Evolutionary conservation across 2,888 invertebrate genomes (phyloP), one percentile per base, ranked within the genome.

Genomic region (Halictus quadricinctus): DNA sequence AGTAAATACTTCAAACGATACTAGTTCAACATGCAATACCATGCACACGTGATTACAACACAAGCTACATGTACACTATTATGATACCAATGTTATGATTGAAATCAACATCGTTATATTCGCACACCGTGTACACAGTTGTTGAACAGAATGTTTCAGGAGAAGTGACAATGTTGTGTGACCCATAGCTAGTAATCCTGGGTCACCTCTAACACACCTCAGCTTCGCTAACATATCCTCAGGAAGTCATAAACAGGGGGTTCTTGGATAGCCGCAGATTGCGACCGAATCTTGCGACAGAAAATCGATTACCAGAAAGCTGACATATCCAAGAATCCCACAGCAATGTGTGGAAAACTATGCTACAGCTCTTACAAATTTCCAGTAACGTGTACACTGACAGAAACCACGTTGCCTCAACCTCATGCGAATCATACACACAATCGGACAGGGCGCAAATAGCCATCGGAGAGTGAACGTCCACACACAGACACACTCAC

Each of bases 1-100:
- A 80, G 43, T 82, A 74, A 83, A 81, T 77, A 84, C 36, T 72
- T 87, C 10, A 79, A 87, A 84, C 60, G 70, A 85, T 79, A 73
- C 29, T 85, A 85, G 41, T 69, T 79, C 46, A 84, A 43, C 58
- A 77, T 58, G 69, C 29, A 36, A 21, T 36, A 21, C 36, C 66
- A 66, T 66, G 66, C 66, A 66, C 18, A 41, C 66, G 10, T 36
- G 29, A 66, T 29, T 21, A 36, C 8, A 41, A 36, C 36, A 36
- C 36, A 21, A 66, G n/a, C 25, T 60, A 60, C 60, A 25, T 13
- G 13, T 60, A 58, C 54, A 8, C 8, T 60, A 60, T 60, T 60
- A 60, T 25, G 25, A 29, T 66, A 6, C 15, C 50, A 66, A 66
- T 41, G 66, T 41, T 66, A 36, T 8, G 1, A 66, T 18, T 21